These are phyloP conservation scores for Hydractinia echinata DNA, from an alignment of 30 jellyfish, hydroid and myxozoan species.

Conservation along the genomic window DNA sequence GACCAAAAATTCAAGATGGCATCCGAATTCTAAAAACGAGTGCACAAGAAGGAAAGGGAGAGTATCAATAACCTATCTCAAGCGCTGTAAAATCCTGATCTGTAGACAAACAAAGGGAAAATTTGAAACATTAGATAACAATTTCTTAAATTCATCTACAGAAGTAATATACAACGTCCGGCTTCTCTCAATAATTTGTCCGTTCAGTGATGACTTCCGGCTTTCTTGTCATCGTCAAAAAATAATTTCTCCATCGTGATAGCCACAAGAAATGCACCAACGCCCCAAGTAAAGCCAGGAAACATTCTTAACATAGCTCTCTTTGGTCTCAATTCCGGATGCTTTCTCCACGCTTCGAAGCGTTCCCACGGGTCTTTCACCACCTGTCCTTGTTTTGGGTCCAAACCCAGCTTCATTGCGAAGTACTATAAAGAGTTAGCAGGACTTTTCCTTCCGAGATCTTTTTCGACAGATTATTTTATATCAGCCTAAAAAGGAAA, in stretches of 20 bases:
- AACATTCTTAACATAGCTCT: slow-evolving; percentile 36
- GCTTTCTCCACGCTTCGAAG: slow-evolving; percentile 94
- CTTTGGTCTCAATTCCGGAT: slow-evolving; percentile 56
- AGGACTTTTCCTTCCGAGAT: no score
- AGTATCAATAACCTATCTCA: no score
- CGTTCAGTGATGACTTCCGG: slow-evolving; percentile 38
- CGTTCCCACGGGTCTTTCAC: slow-evolving; percentile 92
- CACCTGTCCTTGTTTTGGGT: slow-evolving; percentile 36
- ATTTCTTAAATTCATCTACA: not conserved
- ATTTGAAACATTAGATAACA: not conserved
- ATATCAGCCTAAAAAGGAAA: no score
- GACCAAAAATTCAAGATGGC: no score
- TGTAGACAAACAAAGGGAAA: not conserved
- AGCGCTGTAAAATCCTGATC: no score
- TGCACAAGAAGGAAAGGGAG: no score
- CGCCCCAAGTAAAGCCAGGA: slow-evolving; percentile 89
- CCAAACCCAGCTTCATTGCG: not conserved
- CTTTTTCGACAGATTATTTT: no score
- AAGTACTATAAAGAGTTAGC: not conserved
- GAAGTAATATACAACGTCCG: no score
- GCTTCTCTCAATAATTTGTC: no score
- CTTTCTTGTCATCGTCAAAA: slow-evolving; percentile 54
- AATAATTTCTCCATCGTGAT: slow-evolving; percentile 55
- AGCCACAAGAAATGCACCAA: slow-evolving; percentile 84
- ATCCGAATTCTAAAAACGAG: no score